Evolutionary conservation across 1,140 invertebrate species (phyloP), one percentile per base, ranked within the genome.

Genomic region (Daktulosphaira vitifoliae): DNA sequence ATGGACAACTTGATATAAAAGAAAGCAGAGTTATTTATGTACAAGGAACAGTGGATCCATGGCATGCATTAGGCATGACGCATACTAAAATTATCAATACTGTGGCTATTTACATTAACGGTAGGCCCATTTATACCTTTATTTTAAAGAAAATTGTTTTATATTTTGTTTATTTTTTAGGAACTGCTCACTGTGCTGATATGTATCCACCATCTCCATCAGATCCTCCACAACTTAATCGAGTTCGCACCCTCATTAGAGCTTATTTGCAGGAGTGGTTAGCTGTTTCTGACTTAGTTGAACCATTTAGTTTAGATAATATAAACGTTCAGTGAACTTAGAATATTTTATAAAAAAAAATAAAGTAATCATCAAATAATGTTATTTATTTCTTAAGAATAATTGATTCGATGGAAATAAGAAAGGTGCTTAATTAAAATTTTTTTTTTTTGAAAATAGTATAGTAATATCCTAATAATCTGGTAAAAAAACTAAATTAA

Each of bases 11-110:
- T 1, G 77, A 84, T 53, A 79, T 92, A 15, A 75, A 84, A 44
- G 83, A 84, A 0, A 81, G 79, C 2, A 83, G 87, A 69, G 84
- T 93, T 18, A 83, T 93, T 2, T 92, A 87, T 73, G 85, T 92
- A 39, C 92, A 96, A 73, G 92, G 92, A 51, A 86, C 85, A 2
- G 83, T 93, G 51, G 92, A 96, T 78, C 92, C 92, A 2, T 96
- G 92, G 92, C 91, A 95, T 78, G 86, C 85, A 2, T 77, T 95
- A 29, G 87, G 87, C 29, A 80, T 88, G n/a, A 83, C 76, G 2
- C 73, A 79, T 44, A 20, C 4, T 3, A 11, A 26, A 26, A 5
- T 13, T 5, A 7, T 15, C 7, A 8, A 50, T 11, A 23, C 48
- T 2, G 23, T 25, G 20, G 20, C 48, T 22, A 50, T 50, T 25